Evolutionary conservation across 2,888 invertebrate genomes (phyloP).

Genomic region (Chrysolina oricalcia): DNA sequence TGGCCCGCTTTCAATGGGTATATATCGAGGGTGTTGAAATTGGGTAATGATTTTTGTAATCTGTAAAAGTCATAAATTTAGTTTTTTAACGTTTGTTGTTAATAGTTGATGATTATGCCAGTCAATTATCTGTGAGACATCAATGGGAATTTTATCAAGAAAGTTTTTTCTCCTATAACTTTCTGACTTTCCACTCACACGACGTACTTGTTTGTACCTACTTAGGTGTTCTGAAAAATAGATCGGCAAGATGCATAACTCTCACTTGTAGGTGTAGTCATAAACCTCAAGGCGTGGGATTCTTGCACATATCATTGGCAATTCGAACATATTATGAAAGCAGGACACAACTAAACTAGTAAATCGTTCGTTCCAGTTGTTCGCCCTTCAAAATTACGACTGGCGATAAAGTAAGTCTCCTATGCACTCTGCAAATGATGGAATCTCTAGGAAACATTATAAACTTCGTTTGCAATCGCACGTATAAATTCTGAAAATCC

Average conservation of each 20-base stretch:
- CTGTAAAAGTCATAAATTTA: no score
- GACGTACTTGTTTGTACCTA: no score
- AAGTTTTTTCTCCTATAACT: no score
- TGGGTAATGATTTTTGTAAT: no score
- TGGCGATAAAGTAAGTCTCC: background rate
- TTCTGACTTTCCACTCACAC: no score
- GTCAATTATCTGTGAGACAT: no score
- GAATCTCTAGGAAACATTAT: constrained; percentile 13
- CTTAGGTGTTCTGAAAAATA: no score
- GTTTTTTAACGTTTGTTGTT: no score
- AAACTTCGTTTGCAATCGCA: constrained; percentile 23
- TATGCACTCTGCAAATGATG: constrained; percentile 11
- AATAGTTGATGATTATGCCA: no score
- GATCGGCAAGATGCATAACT: background rate
- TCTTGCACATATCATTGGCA: background rate
- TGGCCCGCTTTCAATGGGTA: no score
- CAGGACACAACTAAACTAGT: background rate
- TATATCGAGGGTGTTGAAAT: no score
- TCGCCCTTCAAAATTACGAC: background rate
- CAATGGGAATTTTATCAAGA: no score
- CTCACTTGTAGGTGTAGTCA: constrained; percentile 4
- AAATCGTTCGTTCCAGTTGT: background rate
- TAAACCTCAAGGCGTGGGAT: constrained; percentile 4
- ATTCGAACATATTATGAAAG: background rate
- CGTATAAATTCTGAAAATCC: constrained; percentile 29